A percentile compares a stretch with the other conserved stretches of the same genome.
Evolutionary conservation across 1,140 invertebrate species (phyloP).

Genomic region (Melanaphis sacchari): DNA sequence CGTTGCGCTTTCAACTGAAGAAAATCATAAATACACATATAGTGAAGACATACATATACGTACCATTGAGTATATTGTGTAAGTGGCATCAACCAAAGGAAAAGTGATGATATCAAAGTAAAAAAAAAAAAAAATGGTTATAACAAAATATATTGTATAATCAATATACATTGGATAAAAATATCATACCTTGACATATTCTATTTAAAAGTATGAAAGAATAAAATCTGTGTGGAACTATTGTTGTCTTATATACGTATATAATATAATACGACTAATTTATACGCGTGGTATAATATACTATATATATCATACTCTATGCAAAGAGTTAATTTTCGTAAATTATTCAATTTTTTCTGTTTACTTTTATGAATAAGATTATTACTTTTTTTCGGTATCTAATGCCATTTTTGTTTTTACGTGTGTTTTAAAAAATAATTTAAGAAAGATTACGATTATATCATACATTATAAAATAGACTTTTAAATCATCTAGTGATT

Average conservation of each 20-base stretch:
- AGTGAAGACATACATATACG: too few relatives aligned
- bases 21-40: neutral
- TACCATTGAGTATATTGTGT: neutral
- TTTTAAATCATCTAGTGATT: too few relatives aligned
- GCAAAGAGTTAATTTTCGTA: too few relatives aligned
- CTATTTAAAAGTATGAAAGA: neutral
- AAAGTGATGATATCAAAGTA: neutral
- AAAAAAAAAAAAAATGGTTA: neutral
- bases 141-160: neutral
- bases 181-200: neutral
- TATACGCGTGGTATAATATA: too few relatives aligned
- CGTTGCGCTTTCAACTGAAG: neutral
- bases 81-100: neutral
- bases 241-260: neutral
- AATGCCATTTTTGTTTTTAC: too few relatives aligned
- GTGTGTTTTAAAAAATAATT: too few relatives aligned
- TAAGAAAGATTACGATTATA: too few relatives aligned
- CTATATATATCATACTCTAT: too few relatives aligned
- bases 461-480: too few relatives aligned
- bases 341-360: too few relatives aligned
- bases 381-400: too few relatives aligned
- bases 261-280: neutral
- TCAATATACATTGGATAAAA: neutral
- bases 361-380: too few relatives aligned
- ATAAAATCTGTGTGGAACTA: neutral